Evolutionary conservation across 2,113 vertebrate genomes (phyloP).

Genomic region (Aphyosemion australe): DNA sequence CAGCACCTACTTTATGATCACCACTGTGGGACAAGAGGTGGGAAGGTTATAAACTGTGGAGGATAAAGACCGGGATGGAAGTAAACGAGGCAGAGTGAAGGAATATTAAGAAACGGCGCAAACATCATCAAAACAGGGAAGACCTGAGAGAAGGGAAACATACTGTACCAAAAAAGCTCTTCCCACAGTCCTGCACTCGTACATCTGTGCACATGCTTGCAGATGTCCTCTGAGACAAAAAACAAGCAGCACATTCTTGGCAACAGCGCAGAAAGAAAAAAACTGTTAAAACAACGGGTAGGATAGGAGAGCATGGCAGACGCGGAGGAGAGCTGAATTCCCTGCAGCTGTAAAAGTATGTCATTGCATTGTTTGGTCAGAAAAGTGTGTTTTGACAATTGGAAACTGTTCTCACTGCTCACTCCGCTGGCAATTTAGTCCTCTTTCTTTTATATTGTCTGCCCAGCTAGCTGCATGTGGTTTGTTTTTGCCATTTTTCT

Average conservation of each 20-base stretch:
- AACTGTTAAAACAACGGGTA: neutral
- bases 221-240: conserved; percentile 23
- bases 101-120: conserved; percentile 27
- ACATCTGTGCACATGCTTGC: neutral
- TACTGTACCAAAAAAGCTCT: neutral
- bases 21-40: conserved; percentile 48
- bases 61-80: conserved; percentile 62
- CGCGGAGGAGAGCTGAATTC: conserved; percentile 12
- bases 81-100: conserved; percentile 41
- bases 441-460: conserved; percentile 21
- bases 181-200: conserved; percentile 3
- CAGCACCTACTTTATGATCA: conserved; percentile 75
- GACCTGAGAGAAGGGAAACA: neutral
- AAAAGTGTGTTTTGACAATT: conserved; percentile 41
- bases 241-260: conserved; percentile 9
- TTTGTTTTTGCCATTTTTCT: conserved; percentile 12
- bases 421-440: conserved; percentile 27
- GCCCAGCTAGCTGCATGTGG: conserved; percentile 11
- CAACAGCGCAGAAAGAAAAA: conserved; percentile 15
- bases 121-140: neutral
- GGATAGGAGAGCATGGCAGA: neutral
- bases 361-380: conserved; percentile 45
- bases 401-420: conserved; percentile 32
- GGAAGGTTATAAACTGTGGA: conserved; percentile 51
- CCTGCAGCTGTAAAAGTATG: conserved; percentile 42